These are phyloP conservation scores for Microctonus aethiopoides DNA, from an alignment of 2,888 invertebrate species.

Conservation along the genomic window DNA sequence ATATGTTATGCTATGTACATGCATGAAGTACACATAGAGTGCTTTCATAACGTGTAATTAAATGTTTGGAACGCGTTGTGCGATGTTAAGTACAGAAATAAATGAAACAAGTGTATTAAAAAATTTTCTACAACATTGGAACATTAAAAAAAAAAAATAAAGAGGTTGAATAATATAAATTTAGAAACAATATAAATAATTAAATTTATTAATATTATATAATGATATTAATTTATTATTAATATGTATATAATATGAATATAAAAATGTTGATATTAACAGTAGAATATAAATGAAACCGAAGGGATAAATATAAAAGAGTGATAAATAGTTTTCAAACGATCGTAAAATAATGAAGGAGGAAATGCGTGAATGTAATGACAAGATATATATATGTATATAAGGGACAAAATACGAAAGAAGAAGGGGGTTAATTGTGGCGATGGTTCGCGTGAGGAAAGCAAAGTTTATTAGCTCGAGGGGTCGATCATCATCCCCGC, in stretches of 20 bases:
- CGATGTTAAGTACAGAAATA: slow-evolving; percentile 36
- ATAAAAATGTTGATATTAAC: not conserved
- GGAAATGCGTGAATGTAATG: not conserved
- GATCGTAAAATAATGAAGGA: not conserved
- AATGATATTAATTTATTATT: too few species aligned
- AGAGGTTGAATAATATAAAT: too few species aligned
- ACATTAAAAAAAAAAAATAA: too few species aligned
- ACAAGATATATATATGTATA: not conserved
- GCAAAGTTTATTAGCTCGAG: slow-evolving; percentile 41
- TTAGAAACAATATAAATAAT: too few species aligned
- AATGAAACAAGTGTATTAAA: slow-evolving; percentile 23
- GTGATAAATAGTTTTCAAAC: not conserved
- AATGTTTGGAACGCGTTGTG: slow-evolving; percentile 58
- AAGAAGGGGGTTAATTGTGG: slow-evolving; percentile 38
- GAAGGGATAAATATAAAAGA: not conserved
- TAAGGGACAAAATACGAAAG: slow-evolving; percentile 32
- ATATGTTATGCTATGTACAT: not conserved
- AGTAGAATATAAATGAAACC: not conserved
- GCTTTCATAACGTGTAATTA: slow-evolving; percentile 63
- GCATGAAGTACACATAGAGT: slow-evolving; percentile 26
- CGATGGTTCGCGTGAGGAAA: slow-evolving; percentile 30
- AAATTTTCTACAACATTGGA: too few species aligned
- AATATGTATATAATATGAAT: not conserved
- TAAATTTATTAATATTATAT: too few species aligned
- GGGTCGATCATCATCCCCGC: slow-evolving; percentile 37